Percentiles rank a stretch among this genome's conserved stretches.
phyloP scores from a whole-genome alignment of 2,113 vertebrate genomes.

The Istiophorus platypterus region DNA sequence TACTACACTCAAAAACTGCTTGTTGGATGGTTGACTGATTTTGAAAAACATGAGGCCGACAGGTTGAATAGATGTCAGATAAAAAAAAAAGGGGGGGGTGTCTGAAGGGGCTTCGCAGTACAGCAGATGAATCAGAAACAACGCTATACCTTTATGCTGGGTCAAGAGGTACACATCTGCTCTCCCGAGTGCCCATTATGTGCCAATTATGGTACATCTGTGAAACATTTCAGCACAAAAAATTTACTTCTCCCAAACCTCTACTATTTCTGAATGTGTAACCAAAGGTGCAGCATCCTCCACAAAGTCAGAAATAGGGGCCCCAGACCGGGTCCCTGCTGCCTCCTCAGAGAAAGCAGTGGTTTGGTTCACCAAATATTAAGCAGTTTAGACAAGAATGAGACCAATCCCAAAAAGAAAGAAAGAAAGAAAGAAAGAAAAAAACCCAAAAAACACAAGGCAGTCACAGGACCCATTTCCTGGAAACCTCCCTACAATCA shows the following conservation, averaged over 20 bases:
- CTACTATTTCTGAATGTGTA: conserved; percentile 28
- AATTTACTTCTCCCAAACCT: conserved; percentile 7
- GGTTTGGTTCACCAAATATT: conserved; percentile 58
- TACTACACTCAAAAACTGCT: too few species aligned
- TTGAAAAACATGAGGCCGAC: too few species aligned
- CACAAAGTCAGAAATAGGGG: conserved; percentile 47
- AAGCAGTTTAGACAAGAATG: conserved; percentile 62
- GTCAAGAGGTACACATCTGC: conserved; percentile 31
- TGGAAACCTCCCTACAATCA: conserved; percentile 59
- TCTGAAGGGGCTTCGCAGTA: background rate
- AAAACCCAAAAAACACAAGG: conserved; percentile 5
- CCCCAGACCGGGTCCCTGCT: conserved; percentile 19
- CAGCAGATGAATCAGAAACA: background rate
- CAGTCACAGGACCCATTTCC: conserved; percentile 43
- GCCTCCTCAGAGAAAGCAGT: conserved; percentile 38
- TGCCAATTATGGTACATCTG: conserved; percentile 52
- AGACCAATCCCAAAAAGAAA: conserved; percentile 29
- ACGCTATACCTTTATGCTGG: background rate
- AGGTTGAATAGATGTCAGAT: background rate
- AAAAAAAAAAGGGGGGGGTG: background rate
- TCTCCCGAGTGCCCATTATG: conserved; percentile 1
- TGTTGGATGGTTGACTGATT: too few species aligned
- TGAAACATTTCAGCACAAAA: conserved; percentile 53
- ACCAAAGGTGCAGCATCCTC: conserved; percentile 40
- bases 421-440: conserved; percentile 59